These are phyloP conservation scores for Brachionus sp. DNA, from an alignment of 1,140 invertebrate genomes.

Conservation along the genomic window DNA sequence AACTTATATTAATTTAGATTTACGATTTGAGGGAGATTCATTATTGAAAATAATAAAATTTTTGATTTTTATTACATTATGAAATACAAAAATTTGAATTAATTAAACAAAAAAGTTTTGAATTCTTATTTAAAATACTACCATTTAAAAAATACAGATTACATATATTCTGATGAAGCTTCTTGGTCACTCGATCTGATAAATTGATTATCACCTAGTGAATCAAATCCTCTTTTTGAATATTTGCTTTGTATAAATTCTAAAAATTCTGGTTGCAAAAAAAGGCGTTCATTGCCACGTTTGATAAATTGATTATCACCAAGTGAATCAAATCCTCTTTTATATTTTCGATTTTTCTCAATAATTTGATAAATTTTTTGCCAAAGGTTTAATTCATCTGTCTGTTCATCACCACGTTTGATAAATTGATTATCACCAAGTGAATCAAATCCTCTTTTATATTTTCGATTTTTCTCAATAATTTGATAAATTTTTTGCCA, in stretches of 20 bases:
- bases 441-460: neutral
- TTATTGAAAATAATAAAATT: neutral
- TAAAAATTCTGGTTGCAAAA: neutral
- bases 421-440: slow-evolving; percentile 30
- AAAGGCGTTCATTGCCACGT: neutral
- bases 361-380: neutral
- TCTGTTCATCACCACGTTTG: neutral
- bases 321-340: slow-evolving; percentile 21
- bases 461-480: neutral
- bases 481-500: no score
- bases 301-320: slow-evolving; percentile 38
- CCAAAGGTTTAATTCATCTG: neutral
- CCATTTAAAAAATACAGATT: no score
- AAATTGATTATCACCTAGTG: slow-evolving; percentile 31
- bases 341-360: neutral
- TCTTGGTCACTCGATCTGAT: neutral
- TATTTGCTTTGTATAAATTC: neutral
- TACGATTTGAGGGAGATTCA: neutral
- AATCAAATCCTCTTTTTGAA: slow-evolving; percentile 13
- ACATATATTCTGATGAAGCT: neutral
- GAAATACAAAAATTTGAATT: neutral
- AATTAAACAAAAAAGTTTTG: neutral
- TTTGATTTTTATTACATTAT: neutral
- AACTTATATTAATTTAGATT: no score
- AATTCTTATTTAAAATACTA: neutral